Evolutionary conservation across 2,888 invertebrate species (phyloP), one percentile per base, ranked within the genome.

Genomic region (Heliconius hortense): DNA sequence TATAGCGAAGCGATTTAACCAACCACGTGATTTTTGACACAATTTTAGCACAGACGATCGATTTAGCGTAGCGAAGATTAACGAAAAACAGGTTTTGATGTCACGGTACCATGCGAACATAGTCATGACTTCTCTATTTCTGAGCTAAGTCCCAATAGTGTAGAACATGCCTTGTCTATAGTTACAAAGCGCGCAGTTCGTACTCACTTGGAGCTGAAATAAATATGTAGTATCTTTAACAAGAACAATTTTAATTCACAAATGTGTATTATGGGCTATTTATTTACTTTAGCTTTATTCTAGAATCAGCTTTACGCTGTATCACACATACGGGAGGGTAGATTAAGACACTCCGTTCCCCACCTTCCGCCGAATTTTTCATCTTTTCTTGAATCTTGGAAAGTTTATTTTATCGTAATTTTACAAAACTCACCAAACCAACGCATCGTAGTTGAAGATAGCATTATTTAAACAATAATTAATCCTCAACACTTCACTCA

Each of bases 81-180:
- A 69, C 56, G 31, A 69, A 69, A 69, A 69, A 69, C 69, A 56
- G 69, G 56, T 69, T 69, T 69, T 24, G n/a, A 56, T 69, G 69
- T 69, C 69, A 56, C 56, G 69, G n/a, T 35, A 69, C n/a, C 28
- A 56, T 28, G 56, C 31, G 31, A 69, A 53, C 24, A 69, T 21
- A 31, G n/a, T 56, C 35, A 35, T 24, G 31, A 56, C 3, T 43
- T 43, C 8, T 56, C 24, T 69, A 35, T 69, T 24, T 69, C 24
- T 56, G 31, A 56, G 15, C 31, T 24, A 15, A 39, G 35, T 64
- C 39, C 8, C 64, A 4, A 31, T 63, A 63, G 10, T 26, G 21
- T 35, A 31, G 18, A 63, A 21, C 48, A 43, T 15, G 18, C n/a
- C n/a, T 21, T 35, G 31, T 35, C 18, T 31, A 10, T 64, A 39